phyloP scores from a whole-genome alignment of 1,140 invertebrate species.

The Drosophila suzukii region DNA sequence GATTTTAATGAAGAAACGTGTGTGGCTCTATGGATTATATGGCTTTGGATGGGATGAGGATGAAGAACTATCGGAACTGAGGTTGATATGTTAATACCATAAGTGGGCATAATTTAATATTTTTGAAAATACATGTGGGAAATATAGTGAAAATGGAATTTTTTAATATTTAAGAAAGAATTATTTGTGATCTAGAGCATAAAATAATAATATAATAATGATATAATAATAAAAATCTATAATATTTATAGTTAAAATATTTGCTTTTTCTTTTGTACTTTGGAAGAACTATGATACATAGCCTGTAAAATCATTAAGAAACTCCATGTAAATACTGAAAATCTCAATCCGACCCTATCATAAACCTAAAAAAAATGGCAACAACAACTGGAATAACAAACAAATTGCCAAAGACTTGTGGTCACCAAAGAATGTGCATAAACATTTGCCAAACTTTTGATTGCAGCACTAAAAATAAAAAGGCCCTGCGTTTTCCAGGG shows the following conservation, averaged over 20 bases:
- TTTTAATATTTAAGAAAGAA: too few species aligned
- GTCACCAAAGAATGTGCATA: slow-evolving; percentile 72
- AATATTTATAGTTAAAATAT: too few species aligned
- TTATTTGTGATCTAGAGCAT: too few species aligned
- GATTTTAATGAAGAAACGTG: slow-evolving; percentile 77
- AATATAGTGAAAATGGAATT: too few species aligned
- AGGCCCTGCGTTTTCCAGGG: slow-evolving; percentile 5
- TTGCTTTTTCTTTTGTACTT: too few species aligned
- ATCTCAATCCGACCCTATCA: not conserved
- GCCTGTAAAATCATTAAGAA: too few species aligned
- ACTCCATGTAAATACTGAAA: not conserved
- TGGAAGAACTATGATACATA: too few species aligned
- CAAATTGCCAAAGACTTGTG: slow-evolving; percentile 66
- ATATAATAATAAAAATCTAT: too few species aligned
- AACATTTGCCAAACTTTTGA: slow-evolving; percentile 76
- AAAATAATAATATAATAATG: too few species aligned
- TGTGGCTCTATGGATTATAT: slow-evolving; percentile 62
- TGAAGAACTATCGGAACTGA: not conserved
- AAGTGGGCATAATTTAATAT: slow-evolving; percentile 7
- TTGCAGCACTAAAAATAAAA: slow-evolving; percentile 71
- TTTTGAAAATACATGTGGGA: too few species aligned
- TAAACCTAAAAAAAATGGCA: slow-evolving; percentile 6
- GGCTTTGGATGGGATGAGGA: not conserved
- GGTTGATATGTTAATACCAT: slow-evolving; percentile 29
- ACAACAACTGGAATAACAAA: slow-evolving; percentile 35